A percentile compares a stretch with the other conserved stretches of the same genome.
These are phyloP conservation scores for Megatriorchis doriae DNA, from an alignment of 2,113 vertebrate genomes.

Conservation along the genomic window DNA sequence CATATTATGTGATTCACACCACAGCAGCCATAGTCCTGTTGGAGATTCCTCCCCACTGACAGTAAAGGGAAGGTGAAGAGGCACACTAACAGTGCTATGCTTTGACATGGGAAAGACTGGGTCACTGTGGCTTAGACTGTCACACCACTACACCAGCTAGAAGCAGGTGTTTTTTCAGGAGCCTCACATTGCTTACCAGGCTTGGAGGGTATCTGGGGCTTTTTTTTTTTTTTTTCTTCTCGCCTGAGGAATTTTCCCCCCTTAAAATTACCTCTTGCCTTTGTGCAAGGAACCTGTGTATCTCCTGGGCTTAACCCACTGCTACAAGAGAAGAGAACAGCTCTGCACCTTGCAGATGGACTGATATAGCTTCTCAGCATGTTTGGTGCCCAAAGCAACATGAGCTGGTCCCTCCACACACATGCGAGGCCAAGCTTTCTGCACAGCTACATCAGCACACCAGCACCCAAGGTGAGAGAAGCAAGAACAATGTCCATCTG, in stretches of 20 bases:
- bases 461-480: neutral
- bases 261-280: neutral
- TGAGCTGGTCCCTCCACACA: neutral
- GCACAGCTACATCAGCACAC: neutral
- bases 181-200: neutral
- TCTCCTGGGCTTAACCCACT: neutral
- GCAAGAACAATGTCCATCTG: neutral
- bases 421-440: neutral
- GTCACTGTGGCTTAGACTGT: neutral
- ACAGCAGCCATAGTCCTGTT: neutral
- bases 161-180: neutral
- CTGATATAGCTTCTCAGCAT: neutral
- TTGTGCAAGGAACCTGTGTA: neutral
- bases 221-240: neutral
- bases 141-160: neutral
- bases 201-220: neutral
- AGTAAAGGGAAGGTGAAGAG: neutral
- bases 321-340: neutral
- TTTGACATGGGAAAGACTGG: neutral
- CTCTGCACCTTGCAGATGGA: neutral
- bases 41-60: neutral
- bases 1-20: fast-evolving
- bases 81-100: fast-evolving
- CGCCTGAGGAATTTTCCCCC: neutral
- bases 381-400: neutral